Evolutionary conservation across 2,797 vertebrate genomes (phyloP).

Genomic region (Melopsittacus undulatus): DNA sequence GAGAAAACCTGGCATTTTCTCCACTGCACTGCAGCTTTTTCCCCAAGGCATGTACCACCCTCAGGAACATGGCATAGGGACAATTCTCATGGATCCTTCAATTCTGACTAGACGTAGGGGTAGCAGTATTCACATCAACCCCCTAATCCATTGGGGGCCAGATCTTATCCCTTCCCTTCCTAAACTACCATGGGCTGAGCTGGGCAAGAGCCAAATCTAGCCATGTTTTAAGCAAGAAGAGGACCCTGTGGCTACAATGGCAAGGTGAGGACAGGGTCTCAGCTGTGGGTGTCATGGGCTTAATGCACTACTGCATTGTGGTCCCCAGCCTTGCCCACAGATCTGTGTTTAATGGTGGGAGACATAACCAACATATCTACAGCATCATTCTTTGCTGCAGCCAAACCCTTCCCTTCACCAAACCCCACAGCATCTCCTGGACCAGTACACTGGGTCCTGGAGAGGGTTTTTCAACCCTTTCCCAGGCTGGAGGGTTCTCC

Average conservation of each 20-base stretch:
- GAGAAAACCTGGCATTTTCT: background rate
- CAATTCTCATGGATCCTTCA: background rate
- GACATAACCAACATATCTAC: background rate
- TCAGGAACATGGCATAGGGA: fast-evolving
- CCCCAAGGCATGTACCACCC: background rate
- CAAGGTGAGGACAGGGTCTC: background rate
- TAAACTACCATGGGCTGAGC: background rate
- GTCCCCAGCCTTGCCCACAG: background rate
- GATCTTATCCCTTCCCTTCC: background rate
- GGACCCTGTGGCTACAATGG: background rate
- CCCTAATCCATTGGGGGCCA: background rate
- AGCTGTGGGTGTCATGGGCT: fast-evolving
- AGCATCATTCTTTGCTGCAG: background rate
- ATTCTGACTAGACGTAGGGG: background rate
- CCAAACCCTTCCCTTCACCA: background rate
- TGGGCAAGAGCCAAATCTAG: background rate
- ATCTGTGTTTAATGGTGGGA: background rate
- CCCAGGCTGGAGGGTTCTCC: background rate
- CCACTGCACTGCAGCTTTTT: background rate
- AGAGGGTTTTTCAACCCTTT: background rate
- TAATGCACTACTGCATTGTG: background rate
- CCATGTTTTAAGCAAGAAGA: background rate
- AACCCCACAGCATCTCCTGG: background rate
- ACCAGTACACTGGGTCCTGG: background rate
- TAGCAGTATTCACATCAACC: background rate